Conservation (phyloP, 2,888 invertebrate genomes). For the Acanthopleura granulata region DNA sequence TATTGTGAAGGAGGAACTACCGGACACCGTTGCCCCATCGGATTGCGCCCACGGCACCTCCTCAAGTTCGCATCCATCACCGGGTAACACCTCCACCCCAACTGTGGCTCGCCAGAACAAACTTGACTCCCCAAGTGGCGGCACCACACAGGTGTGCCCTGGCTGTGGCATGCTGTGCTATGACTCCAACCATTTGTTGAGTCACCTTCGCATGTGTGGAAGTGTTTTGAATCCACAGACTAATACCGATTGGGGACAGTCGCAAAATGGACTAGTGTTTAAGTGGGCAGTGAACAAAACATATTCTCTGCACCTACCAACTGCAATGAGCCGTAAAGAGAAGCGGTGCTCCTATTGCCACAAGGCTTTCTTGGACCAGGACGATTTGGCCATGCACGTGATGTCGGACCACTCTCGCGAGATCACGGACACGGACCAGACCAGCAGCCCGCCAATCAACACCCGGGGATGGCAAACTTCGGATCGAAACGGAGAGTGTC, state of each 20-base stretch:
- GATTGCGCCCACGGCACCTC: neutral
- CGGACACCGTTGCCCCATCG: neutral
- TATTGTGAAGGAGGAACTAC: constrained; percentile 5
- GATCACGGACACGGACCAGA: neutral
- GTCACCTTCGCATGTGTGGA: neutral
- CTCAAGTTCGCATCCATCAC: neutral
- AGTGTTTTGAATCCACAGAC: neutral
- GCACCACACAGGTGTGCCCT: neutral
- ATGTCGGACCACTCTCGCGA: constrained; percentile 46
- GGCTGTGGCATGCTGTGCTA: constrained; percentile 16
- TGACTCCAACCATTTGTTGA: neutral
- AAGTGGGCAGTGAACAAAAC: constrained; percentile 11
- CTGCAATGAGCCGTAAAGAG: neutral
- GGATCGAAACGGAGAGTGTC: constrained; percentile 24
- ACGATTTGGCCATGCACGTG: constrained; percentile 66
- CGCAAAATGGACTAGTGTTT: neutral
- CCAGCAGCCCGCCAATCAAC: neutral
- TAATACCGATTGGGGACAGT: neutral
- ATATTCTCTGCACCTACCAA: neutral
- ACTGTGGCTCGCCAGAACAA: neutral
- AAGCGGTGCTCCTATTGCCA: constrained; percentile 42
- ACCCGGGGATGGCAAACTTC: constrained; percentile 20
- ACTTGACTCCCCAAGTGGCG: neutral
- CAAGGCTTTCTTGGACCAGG: constrained; percentile 53
- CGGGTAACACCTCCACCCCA: neutral